phyloP scores from a whole-genome alignment of 2,113 vertebrate species.

The Pholis gunnellus region DNA sequence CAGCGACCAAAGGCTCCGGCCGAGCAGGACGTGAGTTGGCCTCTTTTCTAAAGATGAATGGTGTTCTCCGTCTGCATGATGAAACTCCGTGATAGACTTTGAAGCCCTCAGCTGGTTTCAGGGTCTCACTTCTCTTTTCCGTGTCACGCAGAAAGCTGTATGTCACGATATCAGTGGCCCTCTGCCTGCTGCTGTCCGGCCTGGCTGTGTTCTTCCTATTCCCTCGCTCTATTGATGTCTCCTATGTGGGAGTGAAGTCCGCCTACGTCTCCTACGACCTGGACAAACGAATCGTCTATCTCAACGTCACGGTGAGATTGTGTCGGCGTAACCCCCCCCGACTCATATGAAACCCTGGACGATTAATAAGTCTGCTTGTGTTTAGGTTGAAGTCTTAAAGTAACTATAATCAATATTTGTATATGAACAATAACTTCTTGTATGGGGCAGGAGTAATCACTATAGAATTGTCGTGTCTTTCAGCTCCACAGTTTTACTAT shows the following conservation, averaged over 20 bases:
- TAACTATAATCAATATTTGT: background rate
- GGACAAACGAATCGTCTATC: conserved; percentile 88
- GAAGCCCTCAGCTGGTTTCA: conserved; percentile 32
- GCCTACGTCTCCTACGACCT: conserved; percentile 91
- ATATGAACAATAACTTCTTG: background rate
- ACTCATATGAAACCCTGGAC: background rate
- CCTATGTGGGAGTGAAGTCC: conserved; percentile 95
- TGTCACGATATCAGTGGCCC: conserved; percentile 91
- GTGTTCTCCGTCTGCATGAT: background rate
- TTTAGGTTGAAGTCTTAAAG: background rate
- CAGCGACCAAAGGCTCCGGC: conserved; percentile 94
- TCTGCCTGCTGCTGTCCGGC: conserved; percentile 94
- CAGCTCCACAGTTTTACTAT: background rate
- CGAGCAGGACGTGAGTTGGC: conserved; percentile 93
- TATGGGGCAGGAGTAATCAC: background rate
- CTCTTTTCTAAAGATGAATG: background rate
- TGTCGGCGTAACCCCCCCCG: background rate
- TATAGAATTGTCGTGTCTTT: background rate
- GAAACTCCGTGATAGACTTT: background rate
- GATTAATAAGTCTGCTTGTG: background rate
- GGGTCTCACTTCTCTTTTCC: conserved; percentile 45
- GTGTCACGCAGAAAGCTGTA: conserved; percentile 90
- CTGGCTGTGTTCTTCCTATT: conserved; percentile 97
- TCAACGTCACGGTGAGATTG: conserved; percentile 94
- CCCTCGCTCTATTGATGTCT: conserved; percentile 94